A percentile compares a stretch with the other conserved stretches of the same genome.
These are phyloP conservation scores for Athetis lepigone DNA, from an alignment of 2,888 invertebrate species.

Conservation along the genomic window DNA sequence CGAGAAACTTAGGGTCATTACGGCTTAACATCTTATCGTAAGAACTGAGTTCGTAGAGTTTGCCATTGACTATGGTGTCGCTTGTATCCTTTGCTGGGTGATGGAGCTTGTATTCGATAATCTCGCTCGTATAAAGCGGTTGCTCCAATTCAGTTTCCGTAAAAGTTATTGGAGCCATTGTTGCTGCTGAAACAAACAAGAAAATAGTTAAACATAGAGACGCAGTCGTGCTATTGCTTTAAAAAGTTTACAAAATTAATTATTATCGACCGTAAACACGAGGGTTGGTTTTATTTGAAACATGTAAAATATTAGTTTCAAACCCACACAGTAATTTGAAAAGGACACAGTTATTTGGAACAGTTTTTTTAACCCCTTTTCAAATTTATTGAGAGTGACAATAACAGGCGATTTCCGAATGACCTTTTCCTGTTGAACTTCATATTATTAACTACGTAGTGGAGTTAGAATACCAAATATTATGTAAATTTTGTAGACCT, in stretches of 20 bases:
- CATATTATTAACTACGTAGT: no score
- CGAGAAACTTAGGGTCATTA: slow-evolving; percentile 71
- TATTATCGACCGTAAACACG: no score
- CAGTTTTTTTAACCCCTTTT: no score
- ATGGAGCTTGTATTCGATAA: slow-evolving; percentile 59
- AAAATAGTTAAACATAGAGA: no score
- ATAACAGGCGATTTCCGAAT: neutral
- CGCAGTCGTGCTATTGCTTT: no score
- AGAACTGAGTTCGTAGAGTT: slow-evolving; percentile 25
- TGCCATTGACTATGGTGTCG: slow-evolving; percentile 26
- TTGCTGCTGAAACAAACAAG: slow-evolving; percentile 60
- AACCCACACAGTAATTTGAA: no score
- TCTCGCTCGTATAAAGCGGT: slow-evolving; percentile 43
- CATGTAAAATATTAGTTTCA: no score
- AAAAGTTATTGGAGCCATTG: slow-evolving; percentile 69
- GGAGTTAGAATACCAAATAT: neutral
- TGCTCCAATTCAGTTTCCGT: slow-evolving; percentile 67
- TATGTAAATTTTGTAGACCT: neutral
- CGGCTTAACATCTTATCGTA: slow-evolving; percentile 72
- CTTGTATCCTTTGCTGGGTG: slow-evolving; percentile 48
- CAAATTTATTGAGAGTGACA: neutral
- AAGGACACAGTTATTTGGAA: no score
- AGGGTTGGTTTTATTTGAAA: no score
- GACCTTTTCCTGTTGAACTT: no score
- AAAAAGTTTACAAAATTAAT: no score